phyloP scores from a whole-genome alignment of 2,888 invertebrate species.

The Parthenolecanium corni region DNA sequence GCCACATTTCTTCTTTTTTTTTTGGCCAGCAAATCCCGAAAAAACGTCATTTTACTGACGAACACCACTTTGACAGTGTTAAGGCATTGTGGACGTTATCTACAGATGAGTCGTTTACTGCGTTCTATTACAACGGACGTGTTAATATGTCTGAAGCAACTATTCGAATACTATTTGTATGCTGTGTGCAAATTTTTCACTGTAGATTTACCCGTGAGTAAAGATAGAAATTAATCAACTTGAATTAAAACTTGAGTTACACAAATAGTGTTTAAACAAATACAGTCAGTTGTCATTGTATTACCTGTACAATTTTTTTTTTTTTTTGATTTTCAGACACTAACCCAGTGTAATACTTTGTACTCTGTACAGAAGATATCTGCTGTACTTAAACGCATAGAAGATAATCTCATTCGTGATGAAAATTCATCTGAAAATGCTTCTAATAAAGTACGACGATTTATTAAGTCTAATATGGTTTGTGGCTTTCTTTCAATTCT shows the following conservation, averaged over 20 bases:
- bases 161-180: conserved; percentile 87
- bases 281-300: neutral
- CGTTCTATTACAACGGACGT: conserved; percentile 85
- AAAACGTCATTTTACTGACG: conserved; percentile 54
- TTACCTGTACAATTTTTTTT: neutral
- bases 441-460: neutral
- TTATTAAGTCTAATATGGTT: neutral
- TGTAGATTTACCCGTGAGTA: conserved; percentile 51
- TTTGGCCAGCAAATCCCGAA: conserved; percentile 8
- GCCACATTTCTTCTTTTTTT: neutral
- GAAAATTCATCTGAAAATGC: conserved; percentile 7
- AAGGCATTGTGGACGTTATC: conserved; percentile 77
- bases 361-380: conserved; percentile 46
- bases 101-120: conserved; percentile 82
- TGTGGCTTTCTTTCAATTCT: too few relatives aligned
- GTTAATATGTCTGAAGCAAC: conserved; percentile 77
- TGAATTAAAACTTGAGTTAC: too few relatives aligned
- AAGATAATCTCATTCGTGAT: conserved; percentile 48
- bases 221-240: neutral
- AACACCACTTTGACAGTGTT: conserved; percentile 85
- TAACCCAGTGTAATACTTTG: neutral
- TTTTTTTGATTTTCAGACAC: neutral
- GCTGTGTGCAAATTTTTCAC: conserved; percentile 79
- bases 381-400: conserved; percentile 62
- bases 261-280: too few relatives aligned